These are phyloP conservation scores for Agrypnia vestita DNA, from an alignment of 1,140 invertebrate genomes.

Conservation along the genomic window DNA sequence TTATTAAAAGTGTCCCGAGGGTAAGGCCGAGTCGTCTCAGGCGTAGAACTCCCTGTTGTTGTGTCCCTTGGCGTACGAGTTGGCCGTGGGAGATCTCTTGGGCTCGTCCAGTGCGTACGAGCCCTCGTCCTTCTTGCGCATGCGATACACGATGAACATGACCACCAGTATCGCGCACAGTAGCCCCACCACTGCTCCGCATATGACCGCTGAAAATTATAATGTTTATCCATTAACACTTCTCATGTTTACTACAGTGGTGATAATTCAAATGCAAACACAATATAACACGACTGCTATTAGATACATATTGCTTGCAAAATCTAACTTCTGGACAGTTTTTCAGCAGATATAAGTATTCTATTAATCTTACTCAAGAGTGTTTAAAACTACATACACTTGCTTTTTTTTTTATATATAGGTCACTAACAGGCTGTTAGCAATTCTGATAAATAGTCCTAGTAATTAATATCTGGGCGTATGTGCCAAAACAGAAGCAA, in stretches of 20 bases:
- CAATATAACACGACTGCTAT: neutral
- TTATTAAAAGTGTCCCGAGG: constrained; percentile 66
- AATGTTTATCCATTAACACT: neutral
- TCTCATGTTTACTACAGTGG: too few species aligned
- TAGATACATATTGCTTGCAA: too few species aligned
- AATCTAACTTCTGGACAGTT: too few species aligned
- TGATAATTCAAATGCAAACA: too few species aligned
- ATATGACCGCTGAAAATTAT: constrained; percentile 92
- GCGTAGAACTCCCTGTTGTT: constrained; percentile 96
- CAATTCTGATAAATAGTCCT: too few species aligned
- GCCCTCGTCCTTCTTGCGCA: constrained; percentile 99
- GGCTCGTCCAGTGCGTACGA: constrained; percentile 98
- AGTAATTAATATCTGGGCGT: too few species aligned
- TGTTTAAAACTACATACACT: too few species aligned
- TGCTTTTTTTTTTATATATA: too few species aligned
- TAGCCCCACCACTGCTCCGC: constrained; percentile 96
- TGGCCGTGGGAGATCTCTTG: constrained; percentile 91
- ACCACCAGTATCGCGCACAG: constrained; percentile 98
- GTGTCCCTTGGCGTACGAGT: constrained; percentile 91
- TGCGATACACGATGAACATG: constrained; percentile 99
- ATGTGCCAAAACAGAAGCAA: too few species aligned
- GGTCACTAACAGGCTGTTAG: too few species aligned
- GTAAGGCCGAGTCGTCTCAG: constrained; percentile 79
- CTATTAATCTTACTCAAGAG: too few species aligned
- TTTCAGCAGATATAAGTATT: too few species aligned